Percentiles rank a stretch among this genome's conserved stretches.
Evolutionary conservation across 2,797 vertebrate genomes (phyloP).

Genomic region (Crypturellus tataupa): DNA sequence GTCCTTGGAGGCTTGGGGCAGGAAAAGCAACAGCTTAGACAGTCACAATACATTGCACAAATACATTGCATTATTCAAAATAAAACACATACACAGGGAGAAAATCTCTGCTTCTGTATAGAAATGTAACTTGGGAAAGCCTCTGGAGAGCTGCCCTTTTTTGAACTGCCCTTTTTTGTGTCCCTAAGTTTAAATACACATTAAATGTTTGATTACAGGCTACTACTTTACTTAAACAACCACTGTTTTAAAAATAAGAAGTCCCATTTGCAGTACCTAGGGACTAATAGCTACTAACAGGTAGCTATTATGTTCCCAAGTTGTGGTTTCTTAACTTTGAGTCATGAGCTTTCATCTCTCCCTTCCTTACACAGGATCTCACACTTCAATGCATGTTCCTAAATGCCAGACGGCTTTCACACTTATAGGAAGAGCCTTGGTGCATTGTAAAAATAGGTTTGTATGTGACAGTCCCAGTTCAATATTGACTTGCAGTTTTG

Average conservation of each 20-base stretch:
- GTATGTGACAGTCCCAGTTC: background rate
- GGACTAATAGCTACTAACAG: background rate
- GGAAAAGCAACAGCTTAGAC: constrained; percentile 2
- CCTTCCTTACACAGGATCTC: background rate
- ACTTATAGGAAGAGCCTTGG: background rate
- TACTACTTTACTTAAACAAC: background rate
- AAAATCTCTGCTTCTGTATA: rapidly evolving
- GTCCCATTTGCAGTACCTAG: background rate
- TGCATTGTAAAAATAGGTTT: background rate
- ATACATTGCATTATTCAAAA: background rate
- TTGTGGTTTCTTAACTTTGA: background rate
- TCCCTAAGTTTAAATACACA: background rate
- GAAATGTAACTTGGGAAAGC: background rate
- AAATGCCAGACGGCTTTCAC: background rate
- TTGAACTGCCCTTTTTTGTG: background rate
- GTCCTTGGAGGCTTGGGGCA: constrained; percentile 91
- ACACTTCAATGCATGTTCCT: background rate
- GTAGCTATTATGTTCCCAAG: background rate
- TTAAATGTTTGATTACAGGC: background rate
- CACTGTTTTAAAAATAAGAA: background rate
- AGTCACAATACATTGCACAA: background rate
- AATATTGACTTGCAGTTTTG: background rate
- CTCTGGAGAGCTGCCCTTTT: background rate
- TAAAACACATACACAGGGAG: too few relatives aligned
- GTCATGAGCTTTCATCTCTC: background rate